Base-by-base conservation (phyloP, 2,113 vertebrate species). In the Callionymus lyra region DNA sequence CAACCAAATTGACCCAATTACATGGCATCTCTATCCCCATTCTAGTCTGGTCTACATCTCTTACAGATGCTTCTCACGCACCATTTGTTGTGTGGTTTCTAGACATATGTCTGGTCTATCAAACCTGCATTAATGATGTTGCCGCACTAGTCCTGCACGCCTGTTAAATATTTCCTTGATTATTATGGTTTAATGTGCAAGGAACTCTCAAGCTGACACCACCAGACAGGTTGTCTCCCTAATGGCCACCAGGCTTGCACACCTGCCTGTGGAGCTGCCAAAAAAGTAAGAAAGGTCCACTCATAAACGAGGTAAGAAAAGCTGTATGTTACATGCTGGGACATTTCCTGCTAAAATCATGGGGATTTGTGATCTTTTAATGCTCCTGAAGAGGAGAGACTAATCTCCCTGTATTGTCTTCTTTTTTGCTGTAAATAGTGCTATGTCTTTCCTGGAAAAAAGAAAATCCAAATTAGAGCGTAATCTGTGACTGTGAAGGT, bases 391-490 rank as follows among this genome's bases (percentile, higher is more conserved):
- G n/a, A n/a, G n/a, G n/a, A n/a, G n/a, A n/a, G n/a, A 27, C 21
- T 27, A 27, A 27, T 27, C 21, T 8, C 4, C 8, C 21, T 8
- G 21, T 27, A 27, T 27, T 49, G 44, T 38, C 63, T 73, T 72
- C 62, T 77, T 76, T 52, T 40, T 63, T 43, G 41, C 47, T 49
- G 51, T 54, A 65, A 59, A 57, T 59, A 66, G 56, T 73, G 59
- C 66, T 68, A 64, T 75, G 62, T 50, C 31, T 64, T 70, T 68
- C 40, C 44, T 71, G 63, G 68, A 65, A 56, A 43, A 16, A 27
- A 27, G 21, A 27, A n/a, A 27, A 33, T 56, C 56, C 69, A 64
- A 16, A 38, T 39, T 48, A 42, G 51, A 57, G 59, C 47, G 52
- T 56, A 63, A 61, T 45, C 46, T 42, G 53, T 60, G 60, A 64